Percentiles rank a stretch among this genome's conserved stretches.
These are phyloP conservation scores for Okamejei kenojei DNA, from an alignment of 2,797 vertebrate species.

Conservation along the genomic window DNA sequence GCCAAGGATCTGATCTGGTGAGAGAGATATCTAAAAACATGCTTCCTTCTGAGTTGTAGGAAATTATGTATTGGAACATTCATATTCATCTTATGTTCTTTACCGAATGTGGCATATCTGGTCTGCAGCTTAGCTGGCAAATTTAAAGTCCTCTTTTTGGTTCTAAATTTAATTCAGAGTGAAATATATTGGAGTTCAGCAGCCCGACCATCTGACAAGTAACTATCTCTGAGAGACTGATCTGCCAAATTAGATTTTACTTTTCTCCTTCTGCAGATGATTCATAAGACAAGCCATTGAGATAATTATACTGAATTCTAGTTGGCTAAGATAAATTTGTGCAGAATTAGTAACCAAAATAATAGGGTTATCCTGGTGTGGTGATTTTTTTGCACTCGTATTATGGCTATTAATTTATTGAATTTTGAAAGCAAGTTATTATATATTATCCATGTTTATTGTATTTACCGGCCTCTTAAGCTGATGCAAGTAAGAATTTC, in stretches of 20 bases:
- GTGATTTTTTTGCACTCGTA: not conserved
- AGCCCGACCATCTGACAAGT: not conserved
- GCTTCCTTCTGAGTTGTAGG: not conserved
- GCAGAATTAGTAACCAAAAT: not conserved
- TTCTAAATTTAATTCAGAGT: not conserved
- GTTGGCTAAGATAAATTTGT: not conserved
- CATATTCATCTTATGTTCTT: conserved; percentile 11
- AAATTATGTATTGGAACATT: conserved; percentile 10
- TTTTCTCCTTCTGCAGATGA: not conserved
- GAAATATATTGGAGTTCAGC: not conserved
- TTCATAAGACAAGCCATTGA: not conserved
- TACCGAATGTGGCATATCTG: not conserved
- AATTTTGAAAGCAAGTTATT: too few species aligned
- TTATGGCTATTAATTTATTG: too few species aligned
- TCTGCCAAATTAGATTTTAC: conserved; percentile 20
- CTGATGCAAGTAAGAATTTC: too few species aligned
- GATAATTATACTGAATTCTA: conserved; percentile 9
- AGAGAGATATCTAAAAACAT: not conserved
- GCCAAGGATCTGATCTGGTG: not conserved
- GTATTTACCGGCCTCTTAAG: too few species aligned
- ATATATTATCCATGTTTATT: too few species aligned
- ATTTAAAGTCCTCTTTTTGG: not conserved
- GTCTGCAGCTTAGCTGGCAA: not conserved
- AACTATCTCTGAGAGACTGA: not conserved
- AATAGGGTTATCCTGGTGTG: not conserved